Conservation (phyloP, 2,797 vertebrate species). For the Lithobates sylvaticus region DNA sequence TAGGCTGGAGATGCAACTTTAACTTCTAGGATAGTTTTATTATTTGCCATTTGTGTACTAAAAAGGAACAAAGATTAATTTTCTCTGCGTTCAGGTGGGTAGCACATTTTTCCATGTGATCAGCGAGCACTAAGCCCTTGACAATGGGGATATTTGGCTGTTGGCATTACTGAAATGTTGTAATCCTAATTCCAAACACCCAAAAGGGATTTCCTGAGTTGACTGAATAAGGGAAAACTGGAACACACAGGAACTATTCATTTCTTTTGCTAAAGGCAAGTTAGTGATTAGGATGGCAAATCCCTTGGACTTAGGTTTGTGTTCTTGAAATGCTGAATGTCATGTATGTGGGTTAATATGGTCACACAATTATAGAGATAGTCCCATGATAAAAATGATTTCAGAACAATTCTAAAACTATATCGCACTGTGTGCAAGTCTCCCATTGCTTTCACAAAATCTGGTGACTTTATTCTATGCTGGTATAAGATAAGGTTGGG, state of each 20-base stretch:
- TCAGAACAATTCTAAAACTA: too few species aligned
- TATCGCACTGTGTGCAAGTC: too few species aligned
- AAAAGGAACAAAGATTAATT: background rate
- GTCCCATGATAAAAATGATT: too few species aligned
- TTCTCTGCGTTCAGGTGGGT: background rate
- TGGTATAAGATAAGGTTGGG: too few species aligned
- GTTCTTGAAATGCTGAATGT: background rate
- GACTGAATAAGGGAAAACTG: background rate
- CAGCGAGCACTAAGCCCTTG: constrained; percentile 17
- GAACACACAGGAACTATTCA: background rate
- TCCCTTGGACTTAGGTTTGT: background rate
- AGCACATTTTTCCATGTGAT: constrained; percentile 28
- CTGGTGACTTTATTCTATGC: too few species aligned
- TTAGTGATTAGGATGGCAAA: background rate
- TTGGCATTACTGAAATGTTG: background rate
- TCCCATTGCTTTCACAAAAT: too few species aligned
- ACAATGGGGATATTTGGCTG: constrained; percentile 21
- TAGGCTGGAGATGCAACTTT: too few species aligned
- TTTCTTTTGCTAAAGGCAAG: background rate
- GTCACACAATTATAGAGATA: too few species aligned
- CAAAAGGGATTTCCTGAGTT: constrained; percentile 40
- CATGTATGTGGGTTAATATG: too few species aligned
- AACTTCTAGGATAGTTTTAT: too few species aligned
- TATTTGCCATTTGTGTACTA: too few species aligned
- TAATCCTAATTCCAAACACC: constrained; percentile 46